Conservation (phyloP, 2,797 vertebrate genomes). For the Cirrhinus mrigala region DNA sequence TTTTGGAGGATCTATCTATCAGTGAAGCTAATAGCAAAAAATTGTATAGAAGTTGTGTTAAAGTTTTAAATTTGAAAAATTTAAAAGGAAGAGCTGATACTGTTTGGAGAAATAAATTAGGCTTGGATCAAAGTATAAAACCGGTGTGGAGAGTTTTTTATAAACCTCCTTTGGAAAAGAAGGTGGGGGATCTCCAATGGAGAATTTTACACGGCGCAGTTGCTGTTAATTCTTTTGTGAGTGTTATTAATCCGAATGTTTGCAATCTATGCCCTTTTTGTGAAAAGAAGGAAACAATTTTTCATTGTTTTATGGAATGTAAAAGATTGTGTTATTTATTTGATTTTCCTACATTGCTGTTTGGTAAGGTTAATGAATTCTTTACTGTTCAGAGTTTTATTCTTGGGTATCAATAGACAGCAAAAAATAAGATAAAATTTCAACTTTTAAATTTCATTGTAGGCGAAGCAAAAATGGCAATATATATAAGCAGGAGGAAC, state of each 20-base stretch:
- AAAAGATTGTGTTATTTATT: neutral
- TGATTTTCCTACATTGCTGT: neutral
- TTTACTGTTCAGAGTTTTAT: neutral
- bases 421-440: neutral
- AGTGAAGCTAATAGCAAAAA: neutral
- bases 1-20: neutral
- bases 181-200: neutral
- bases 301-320: conserved; percentile 3
- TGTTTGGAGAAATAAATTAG: conserved; percentile 5
- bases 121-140: neutral
- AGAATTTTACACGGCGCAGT: neutral
- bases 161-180: neutral
- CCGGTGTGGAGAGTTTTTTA: conserved; percentile 16
- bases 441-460: neutral
- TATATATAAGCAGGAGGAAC: too few relatives aligned
- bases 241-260: neutral
- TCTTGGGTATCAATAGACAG: neutral
- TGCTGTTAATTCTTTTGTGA: neutral
- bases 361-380: neutral
- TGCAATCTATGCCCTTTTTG: neutral
- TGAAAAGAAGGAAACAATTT: neutral
- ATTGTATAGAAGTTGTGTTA: neutral
- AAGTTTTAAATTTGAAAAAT: neutral
- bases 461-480: too few relatives aligned
- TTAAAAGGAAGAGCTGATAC: neutral